A percentile compares a stretch with the other conserved stretches of the same genome.
These are phyloP conservation scores for Spatula clypeata DNA, from an alignment of 2,797 vertebrate species.

Conservation along the genomic window DNA sequence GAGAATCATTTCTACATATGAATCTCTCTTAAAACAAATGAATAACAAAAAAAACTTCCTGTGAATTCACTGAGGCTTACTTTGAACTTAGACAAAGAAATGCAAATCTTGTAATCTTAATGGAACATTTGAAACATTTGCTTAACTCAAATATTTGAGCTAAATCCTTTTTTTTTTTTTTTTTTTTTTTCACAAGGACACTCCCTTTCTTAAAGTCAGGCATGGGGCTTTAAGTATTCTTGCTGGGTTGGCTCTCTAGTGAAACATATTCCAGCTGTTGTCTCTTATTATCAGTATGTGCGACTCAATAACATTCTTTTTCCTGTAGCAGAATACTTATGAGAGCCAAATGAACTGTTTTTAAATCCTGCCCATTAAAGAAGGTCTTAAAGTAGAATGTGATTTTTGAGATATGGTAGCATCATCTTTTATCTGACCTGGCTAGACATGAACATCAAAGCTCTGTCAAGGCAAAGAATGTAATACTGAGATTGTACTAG, in stretches of 20 bases:
- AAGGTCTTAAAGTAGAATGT: not conserved
- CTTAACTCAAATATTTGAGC: not conserved
- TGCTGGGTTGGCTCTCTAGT: not conserved
- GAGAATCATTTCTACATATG: not conserved
- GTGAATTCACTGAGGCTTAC: not conserved
- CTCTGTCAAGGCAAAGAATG: not conserved
- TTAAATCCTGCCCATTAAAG: not conserved
- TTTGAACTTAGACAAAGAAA: not conserved
- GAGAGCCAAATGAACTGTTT: not conserved
- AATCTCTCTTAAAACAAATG: not conserved
- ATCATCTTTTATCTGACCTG: slow-evolving; percentile 27
- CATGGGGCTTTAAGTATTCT: not conserved
- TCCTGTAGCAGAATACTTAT: not conserved
- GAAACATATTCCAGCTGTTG: not conserved
- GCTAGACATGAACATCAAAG: slow-evolving; percentile 25
- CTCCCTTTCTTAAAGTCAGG: not conserved
- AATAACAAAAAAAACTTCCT: not conserved
- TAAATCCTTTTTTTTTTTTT: not conserved
- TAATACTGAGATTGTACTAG: not conserved
- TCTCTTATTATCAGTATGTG: not conserved
- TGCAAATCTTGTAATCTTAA: not conserved
- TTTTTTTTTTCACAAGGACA: not conserved
- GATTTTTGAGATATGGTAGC: not conserved
- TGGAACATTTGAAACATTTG: not conserved
- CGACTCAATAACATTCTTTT: not conserved